These are phyloP conservation scores for Tetragonula carbonaria DNA, from an alignment of 2,888 invertebrate genomes.

Conservation along the genomic window DNA sequence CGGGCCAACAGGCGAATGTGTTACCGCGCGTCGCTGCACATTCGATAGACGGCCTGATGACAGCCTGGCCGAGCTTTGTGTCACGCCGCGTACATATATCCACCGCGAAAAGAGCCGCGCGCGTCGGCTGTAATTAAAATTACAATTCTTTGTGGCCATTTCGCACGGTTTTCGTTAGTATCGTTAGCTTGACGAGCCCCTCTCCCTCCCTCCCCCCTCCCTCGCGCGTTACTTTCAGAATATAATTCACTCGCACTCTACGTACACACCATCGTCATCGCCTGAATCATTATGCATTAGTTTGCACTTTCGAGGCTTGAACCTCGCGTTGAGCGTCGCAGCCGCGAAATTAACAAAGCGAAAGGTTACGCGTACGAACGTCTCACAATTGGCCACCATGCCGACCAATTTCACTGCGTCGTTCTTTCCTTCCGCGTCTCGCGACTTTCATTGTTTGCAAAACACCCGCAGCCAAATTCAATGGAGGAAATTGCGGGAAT, in stretches of 20 bases:
- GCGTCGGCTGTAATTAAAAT: conserved; percentile 51
- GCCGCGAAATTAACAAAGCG: conserved; percentile 38
- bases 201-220: too few species aligned
- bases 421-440: not conserved
- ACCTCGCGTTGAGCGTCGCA: not conserved
- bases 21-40: conserved; percentile 61
- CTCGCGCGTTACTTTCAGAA: conserved; percentile 38
- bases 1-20: conserved; percentile 20
- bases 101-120: conserved; percentile 12
- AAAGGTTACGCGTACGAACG: not conserved
- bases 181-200: conserved; percentile 36
- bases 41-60: conserved; percentile 70
- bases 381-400: not conserved
- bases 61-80: conserved; percentile 58
- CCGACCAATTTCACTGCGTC: not conserved
- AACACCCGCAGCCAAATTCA: not conserved
- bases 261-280: not conserved
- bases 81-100: conserved; percentile 22
- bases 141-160: conserved; percentile 49
- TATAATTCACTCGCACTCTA: conserved; percentile 44
- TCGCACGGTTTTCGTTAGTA: conserved; percentile 26
- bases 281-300: conserved; percentile 43
- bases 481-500: conserved; percentile 13
- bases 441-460: not conserved
- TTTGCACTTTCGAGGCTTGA: conserved; percentile 5